Evolutionary conservation across 2,797 vertebrate species (phyloP).

Genomic region (Pangasius macronema): DNA sequence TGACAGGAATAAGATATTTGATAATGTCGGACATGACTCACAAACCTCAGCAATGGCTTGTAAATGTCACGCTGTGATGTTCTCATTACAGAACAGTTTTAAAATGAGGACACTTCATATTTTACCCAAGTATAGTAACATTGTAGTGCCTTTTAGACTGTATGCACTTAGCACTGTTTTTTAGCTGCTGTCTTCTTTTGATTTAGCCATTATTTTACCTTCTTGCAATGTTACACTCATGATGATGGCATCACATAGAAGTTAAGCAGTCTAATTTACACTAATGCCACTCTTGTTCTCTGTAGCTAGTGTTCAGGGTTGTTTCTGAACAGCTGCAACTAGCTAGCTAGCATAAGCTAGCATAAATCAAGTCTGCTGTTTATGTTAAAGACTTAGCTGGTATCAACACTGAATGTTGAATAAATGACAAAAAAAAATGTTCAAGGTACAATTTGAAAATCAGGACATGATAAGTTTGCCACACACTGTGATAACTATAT

Average conservation of each 20-base stretch:
- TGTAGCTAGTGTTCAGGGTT: neutral
- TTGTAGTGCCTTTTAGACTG: neutral
- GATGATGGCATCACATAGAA: neutral
- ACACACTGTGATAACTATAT: neutral
- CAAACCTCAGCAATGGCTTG: constrained; percentile 28
- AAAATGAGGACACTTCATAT: neutral
- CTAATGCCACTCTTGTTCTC: neutral
- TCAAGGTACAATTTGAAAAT: neutral
- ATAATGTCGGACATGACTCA: constrained; percentile 22
- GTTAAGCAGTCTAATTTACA: neutral
- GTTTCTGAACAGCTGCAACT: neutral
- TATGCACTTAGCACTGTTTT: too few relatives aligned
- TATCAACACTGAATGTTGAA: neutral
- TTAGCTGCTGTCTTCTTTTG: neutral
- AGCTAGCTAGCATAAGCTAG: neutral
- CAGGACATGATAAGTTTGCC: neutral
- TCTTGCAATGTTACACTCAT: neutral
- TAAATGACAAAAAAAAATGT: neutral
- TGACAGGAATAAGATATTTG: neutral
- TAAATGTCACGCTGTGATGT: constrained; percentile 46
- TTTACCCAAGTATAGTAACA: neutral
- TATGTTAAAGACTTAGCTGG: neutral
- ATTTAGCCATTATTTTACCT: neutral
- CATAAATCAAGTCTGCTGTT: neutral
- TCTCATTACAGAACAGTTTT: constrained; percentile 29